Evolutionary conservation across 2,888 invertebrate genomes (phyloP).

Genomic region (Leptopilina syphax): DNA sequence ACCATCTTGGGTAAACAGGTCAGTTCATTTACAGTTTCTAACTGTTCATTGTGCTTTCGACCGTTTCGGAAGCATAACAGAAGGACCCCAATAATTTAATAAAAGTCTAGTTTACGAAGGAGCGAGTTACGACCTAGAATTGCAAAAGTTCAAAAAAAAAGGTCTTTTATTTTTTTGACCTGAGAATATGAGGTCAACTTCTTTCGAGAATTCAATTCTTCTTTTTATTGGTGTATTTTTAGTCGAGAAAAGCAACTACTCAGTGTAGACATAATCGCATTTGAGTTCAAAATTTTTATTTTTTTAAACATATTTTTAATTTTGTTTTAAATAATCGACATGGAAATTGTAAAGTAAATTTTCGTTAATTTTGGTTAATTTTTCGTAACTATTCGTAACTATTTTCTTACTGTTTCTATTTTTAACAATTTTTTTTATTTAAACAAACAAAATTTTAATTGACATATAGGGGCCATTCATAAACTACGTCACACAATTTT

Average conservation of each 20-base stretch:
- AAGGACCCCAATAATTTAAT: slow-evolving; percentile 38
- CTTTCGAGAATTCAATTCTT: not conserved
- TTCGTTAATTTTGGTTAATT: too few relatives aligned
- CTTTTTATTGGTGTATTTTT: slow-evolving; percentile 4
- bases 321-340: too few relatives aligned
- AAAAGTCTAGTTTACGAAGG: slow-evolving; percentile 2
- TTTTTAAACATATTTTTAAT: too few relatives aligned
- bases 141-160: not conserved
- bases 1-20: slow-evolving; percentile 19
- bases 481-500: too few relatives aligned
- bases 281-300: too few relatives aligned
- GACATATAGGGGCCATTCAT: too few relatives aligned
- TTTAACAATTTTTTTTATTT: too few relatives aligned
- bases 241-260: slow-evolving; percentile 12
- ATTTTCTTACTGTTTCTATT: too few relatives aligned
- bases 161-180: not conserved
- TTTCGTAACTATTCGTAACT: too few relatives aligned
- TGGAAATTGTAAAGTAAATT: too few relatives aligned
- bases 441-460: too few relatives aligned
- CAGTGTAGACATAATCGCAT: not conserved
- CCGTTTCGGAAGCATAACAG: slow-evolving; percentile 33
- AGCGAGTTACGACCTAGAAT: slow-evolving; percentile 25
- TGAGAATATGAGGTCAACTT: not conserved
- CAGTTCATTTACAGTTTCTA: slow-evolving; percentile 13
- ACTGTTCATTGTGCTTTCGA: slow-evolving; percentile 4